Percentiles rank a stretch among this genome's conserved stretches.
phyloP scores from a whole-genome alignment of 2,888 invertebrate species.

The Stenoptilia bipunctidactyla region DNA sequence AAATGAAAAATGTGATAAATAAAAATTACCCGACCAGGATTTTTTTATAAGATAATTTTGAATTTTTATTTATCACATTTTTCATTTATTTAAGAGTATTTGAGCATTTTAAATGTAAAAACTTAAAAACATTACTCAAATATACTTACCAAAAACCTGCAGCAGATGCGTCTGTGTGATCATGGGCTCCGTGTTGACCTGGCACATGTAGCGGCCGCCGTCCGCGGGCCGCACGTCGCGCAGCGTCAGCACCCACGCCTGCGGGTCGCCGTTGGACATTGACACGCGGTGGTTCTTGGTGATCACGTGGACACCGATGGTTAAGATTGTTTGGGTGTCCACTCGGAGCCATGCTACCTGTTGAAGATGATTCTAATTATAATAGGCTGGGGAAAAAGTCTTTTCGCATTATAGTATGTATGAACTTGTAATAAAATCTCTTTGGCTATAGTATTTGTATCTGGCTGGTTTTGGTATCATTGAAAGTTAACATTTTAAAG shows the following conservation, averaged over 20 bases:
- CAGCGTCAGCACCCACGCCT: constrained; percentile 84
- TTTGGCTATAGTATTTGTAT: too few species aligned
- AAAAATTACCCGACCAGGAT: too few species aligned
- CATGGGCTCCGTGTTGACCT: constrained; percentile 77
- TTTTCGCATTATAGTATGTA: too few species aligned
- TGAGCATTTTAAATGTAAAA: too few species aligned
- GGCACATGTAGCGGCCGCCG: constrained; percentile 86
- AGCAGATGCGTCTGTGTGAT: constrained; percentile 47
- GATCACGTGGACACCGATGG: constrained; percentile 88
- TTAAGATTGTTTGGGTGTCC: constrained; percentile 90
- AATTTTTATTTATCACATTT: too few species aligned
- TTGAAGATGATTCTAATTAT: constrained; percentile 1
- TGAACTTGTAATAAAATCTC: too few species aligned
- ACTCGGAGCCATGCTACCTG: constrained; percentile 91
- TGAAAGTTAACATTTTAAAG: too few species aligned
- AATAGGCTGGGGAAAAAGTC: neutral
- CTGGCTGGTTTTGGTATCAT: too few species aligned
- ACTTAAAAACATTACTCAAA: too few species aligned
- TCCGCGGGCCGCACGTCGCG: constrained; percentile 82
- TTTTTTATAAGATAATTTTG: too few species aligned
- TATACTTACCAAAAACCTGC: constrained; percentile 37
- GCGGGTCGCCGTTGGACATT: constrained; percentile 77
- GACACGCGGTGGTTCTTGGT: constrained; percentile 89
- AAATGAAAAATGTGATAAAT: too few species aligned
- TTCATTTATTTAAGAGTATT: too few species aligned